Percentiles rank a stretch among this genome's conserved stretches.
phyloP scores from a whole-genome alignment of 2,113 vertebrate species.

The Mus spicilegus region DNA sequence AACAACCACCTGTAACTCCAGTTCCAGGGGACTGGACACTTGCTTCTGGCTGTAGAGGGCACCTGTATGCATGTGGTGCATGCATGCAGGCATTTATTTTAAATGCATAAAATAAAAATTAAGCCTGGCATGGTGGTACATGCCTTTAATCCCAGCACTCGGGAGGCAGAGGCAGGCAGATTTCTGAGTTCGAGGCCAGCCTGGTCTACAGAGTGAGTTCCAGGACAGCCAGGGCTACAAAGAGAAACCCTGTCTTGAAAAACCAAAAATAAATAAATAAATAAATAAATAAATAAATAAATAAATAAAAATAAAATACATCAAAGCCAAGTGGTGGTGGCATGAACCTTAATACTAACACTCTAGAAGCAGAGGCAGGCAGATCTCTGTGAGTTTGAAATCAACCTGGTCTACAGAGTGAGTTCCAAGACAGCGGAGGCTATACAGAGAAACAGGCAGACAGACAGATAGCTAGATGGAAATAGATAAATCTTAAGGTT shows the following conservation, averaged over 20 bases:
- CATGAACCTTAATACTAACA: no score
- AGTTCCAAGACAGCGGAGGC: no score
- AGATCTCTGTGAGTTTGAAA: no score
- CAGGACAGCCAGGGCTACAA: background rate
- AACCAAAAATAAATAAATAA: no score
- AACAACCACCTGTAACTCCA: background rate
- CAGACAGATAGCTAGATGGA: background rate
- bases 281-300: no score
- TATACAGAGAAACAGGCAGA: no score
- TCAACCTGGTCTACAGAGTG: no score
- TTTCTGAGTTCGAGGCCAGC: background rate
- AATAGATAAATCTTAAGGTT: background rate
- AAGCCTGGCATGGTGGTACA: background rate
- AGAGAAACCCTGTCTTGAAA: background rate
- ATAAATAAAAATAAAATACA: no score
- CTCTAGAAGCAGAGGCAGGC: no score
- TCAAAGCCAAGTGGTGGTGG: no score
- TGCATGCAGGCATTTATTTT: background rate
- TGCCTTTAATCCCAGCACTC: background rate
- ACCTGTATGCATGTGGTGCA: background rate
- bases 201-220: background rate
- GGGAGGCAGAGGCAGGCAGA: background rate
- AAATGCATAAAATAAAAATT: background rate
- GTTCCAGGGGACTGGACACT: background rate
- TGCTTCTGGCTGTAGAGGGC: background rate